Evolutionary conservation across 2,888 invertebrate species (phyloP).

Genomic region (Mythimna albipuncta): DNA sequence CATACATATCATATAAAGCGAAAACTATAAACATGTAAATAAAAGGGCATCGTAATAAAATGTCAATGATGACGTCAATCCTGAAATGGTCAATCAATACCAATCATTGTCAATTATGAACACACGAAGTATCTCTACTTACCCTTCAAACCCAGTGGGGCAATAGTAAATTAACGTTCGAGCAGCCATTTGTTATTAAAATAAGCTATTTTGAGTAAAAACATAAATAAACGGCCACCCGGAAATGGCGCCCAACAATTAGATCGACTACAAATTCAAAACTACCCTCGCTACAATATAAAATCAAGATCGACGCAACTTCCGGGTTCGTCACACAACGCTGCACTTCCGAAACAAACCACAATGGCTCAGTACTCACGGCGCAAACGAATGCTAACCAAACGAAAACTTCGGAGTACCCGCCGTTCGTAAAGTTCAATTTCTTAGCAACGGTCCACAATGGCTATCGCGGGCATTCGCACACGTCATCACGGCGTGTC

Average conservation of each 20-base stretch:
- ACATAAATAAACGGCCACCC: conserved; percentile 9
- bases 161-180: neutral
- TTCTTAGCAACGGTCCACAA: conserved; percentile 63
- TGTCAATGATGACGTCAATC: conserved; percentile 27
- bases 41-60: conserved; percentile 25
- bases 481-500: conserved; percentile 79
- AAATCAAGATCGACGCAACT: conserved; percentile 35
- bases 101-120: conserved; percentile 9
- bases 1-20: neutral
- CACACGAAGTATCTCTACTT: conserved; percentile 4
- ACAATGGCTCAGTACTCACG: conserved; percentile 25
- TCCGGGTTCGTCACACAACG: conserved; percentile 56
- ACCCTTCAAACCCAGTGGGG: conserved; percentile 8
- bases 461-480: conserved; percentile 63
- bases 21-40: neutral
- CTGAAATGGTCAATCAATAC: conserved; percentile 22
- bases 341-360: conserved; percentile 34
- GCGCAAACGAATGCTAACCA: conserved; percentile 50
- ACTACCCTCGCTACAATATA: conserved; percentile 53
- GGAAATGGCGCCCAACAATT: conserved; percentile 48
- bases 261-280: conserved; percentile 37
- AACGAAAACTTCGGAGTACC: conserved; percentile 37
- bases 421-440: conserved; percentile 56
- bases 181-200: conserved; percentile 2
- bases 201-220: conserved; percentile 6